phyloP scores from a whole-genome alignment of 2,797 vertebrate genomes.

The Falco naumanni region DNA sequence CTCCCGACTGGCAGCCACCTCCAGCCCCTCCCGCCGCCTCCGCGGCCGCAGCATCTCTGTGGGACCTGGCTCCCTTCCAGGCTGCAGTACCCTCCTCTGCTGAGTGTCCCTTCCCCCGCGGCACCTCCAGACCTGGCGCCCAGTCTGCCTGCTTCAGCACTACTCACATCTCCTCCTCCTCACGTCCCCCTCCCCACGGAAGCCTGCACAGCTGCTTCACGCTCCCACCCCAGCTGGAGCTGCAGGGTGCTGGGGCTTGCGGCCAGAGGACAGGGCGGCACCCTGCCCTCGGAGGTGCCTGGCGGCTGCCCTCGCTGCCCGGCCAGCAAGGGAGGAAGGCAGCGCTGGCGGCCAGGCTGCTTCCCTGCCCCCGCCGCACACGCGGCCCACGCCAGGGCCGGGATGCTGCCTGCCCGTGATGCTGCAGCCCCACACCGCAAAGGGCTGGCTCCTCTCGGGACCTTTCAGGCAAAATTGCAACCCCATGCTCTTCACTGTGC shows the following conservation, averaged over 20 bases:
- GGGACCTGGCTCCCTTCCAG: conserved; percentile 47
- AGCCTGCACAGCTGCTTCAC: neutral
- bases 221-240: neutral
- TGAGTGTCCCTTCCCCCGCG: conserved; percentile 30
- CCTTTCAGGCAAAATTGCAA: neutral
- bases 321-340: neutral
- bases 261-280: neutral
- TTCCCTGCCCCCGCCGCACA: neutral
- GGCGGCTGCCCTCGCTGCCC: rapidly evolving
- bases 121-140: neutral
- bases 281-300: neutral
- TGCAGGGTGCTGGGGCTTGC: no score
- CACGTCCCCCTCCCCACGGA: neutral
- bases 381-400: neutral
- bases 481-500: rapidly evolving
- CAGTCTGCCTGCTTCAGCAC: neutral
- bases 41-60: neutral
- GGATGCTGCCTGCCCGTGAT: neutral
- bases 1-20: neutral
- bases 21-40: neutral
- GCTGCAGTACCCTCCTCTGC: conserved; percentile 35
- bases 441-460: neutral
- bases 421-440: rapidly evolving
- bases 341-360: neutral
- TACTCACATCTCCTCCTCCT: neutral